Conservation (phyloP, 2,888 invertebrate genomes). For the Noctua janthe region DNA sequence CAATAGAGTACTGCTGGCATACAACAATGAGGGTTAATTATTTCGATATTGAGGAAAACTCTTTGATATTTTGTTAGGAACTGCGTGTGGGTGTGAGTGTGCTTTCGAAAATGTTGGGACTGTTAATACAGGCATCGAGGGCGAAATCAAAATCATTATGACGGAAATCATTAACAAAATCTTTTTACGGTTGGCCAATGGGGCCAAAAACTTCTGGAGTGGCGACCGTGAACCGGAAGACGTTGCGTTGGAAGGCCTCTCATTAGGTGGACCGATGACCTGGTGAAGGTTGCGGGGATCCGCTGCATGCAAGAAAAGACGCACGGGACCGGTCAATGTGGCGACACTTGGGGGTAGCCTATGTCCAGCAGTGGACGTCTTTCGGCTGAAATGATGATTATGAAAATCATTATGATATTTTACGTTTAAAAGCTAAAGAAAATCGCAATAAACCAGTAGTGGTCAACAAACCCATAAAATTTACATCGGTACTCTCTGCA, state of each 20-base stretch:
- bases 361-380: too few relatives aligned
- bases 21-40: conserved; percentile 73
- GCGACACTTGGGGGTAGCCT: too few relatives aligned
- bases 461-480: conserved; percentile 15
- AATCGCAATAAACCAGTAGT: not conserved
- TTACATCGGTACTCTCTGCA: not conserved
- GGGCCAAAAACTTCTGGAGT: too few relatives aligned
- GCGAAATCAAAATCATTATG: not conserved
- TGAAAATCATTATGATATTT: not conserved
- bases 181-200: too few relatives aligned
- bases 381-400: too few relatives aligned
- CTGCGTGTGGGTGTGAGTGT: conserved; percentile 1
- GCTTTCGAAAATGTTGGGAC: conserved; percentile 1
- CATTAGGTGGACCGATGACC: too few relatives aligned
- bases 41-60: conserved; percentile 68
- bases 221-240: too few relatives aligned
- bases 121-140: not conserved
- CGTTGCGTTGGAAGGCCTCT: too few relatives aligned
- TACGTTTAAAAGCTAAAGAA: not conserved
- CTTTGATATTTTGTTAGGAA: conserved; percentile 34
- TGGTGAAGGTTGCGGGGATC: too few relatives aligned
- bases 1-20: conserved; percentile 62
- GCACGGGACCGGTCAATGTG: too few relatives aligned
- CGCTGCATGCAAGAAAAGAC: too few relatives aligned
- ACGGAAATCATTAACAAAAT: too few relatives aligned